Evolutionary conservation across 1,140 invertebrate species (phyloP).

Genomic region (Varroa destructor): DNA sequence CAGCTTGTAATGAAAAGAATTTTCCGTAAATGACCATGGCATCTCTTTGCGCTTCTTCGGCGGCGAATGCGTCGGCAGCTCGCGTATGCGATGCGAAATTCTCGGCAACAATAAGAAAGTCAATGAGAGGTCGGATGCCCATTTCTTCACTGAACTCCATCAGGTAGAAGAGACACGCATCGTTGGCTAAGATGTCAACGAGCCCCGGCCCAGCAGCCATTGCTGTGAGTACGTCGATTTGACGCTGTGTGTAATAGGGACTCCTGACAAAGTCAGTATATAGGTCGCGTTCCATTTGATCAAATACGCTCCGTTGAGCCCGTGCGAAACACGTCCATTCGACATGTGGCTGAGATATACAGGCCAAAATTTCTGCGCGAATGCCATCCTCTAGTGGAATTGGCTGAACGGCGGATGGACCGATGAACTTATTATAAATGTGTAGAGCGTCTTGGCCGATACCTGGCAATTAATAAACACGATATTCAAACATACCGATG

Average conservation of each 20-base stretch:
- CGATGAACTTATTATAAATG: conserved; percentile 20
- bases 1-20: conserved; percentile 16
- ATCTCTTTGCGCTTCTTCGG: conserved; percentile 17
- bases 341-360: neutral
- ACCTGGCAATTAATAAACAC: neutral
- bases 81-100: conserved; percentile 14
- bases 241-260: conserved; percentile 23
- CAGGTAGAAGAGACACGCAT: conserved; percentile 18
- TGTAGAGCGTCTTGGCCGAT: conserved; percentile 8
- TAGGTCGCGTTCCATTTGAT: neutral
- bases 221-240: conserved; percentile 13
- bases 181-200: conserved; percentile 16
- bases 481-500: neutral
- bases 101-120: conserved; percentile 18
- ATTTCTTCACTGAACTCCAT: conserved; percentile 20
- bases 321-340: neutral
- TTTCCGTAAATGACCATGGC: conserved; percentile 24
- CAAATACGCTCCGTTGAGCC: conserved; percentile 1
- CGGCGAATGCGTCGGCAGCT: conserved; percentile 8
- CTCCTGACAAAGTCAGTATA: conserved; percentile 5
- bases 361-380: neutral
- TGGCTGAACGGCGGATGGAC: neutral
- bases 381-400: neutral
- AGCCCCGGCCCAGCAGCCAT: conserved; percentile 20
- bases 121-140: conserved; percentile 15